Conservation (phyloP, 53 echinoderm and acorn worm genomes). For the Mesocentrotus franciscanus region DNA sequence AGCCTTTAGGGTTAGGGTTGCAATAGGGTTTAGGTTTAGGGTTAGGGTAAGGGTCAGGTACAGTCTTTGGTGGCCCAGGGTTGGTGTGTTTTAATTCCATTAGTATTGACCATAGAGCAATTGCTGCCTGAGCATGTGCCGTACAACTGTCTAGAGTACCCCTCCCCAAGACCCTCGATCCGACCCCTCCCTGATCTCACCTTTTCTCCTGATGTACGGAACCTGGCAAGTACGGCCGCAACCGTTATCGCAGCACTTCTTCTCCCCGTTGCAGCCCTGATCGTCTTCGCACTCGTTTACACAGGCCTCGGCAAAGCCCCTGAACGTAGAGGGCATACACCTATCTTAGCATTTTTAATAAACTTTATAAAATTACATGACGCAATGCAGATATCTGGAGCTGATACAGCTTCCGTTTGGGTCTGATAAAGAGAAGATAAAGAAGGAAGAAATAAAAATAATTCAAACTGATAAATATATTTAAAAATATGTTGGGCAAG, state of each 20-base stretch:
- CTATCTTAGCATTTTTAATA: slow-evolving; percentile 73
- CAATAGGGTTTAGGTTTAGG: too few species aligned
- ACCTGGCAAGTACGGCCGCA: slow-evolving; percentile 86
- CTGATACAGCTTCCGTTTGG: slow-evolving; percentile 66
- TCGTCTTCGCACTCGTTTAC: slow-evolving; percentile 62
- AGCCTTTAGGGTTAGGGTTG: too few species aligned
- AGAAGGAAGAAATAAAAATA: background rate
- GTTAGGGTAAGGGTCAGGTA: too few species aligned
- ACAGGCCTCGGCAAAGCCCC: slow-evolving; percentile 33
- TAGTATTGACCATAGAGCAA: too few species aligned
- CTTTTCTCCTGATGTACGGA: slow-evolving; percentile 65
- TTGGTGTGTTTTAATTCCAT: too few species aligned
- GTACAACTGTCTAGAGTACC: background rate
- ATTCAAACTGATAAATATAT: too few species aligned
- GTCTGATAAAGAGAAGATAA: background rate
- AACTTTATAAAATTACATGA: slow-evolving; percentile 82
- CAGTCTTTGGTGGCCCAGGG: too few species aligned
- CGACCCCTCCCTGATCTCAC: slow-evolving; percentile 56
- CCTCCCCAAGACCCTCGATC: background rate
- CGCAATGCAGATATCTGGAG: slow-evolving; percentile 69
- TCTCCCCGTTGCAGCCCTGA: slow-evolving; percentile 66
- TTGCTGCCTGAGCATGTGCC: too few species aligned
- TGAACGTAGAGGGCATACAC: slow-evolving; percentile 70
- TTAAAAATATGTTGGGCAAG: too few species aligned
- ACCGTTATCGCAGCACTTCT: slow-evolving; percentile 83